Evolutionary conservation across 2,888 invertebrate species (phyloP).

Genomic region (Melinaea menophilus): DNA sequence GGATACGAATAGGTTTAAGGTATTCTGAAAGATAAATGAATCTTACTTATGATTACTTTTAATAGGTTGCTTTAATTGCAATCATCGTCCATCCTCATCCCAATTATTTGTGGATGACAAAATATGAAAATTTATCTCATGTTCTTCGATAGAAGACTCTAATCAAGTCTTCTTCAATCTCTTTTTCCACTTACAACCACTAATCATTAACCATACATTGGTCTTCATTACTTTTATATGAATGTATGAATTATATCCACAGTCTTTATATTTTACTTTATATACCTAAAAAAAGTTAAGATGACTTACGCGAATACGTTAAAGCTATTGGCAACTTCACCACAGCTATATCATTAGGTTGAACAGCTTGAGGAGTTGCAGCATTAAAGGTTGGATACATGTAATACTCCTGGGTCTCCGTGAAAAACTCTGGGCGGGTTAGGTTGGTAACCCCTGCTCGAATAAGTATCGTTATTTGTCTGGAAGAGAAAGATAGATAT

Average conservation of each 20-base stretch:
- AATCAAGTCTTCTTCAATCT: no score
- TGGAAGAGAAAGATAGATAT: slow-evolving; percentile 29
- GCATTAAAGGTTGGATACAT: slow-evolving; percentile 56
- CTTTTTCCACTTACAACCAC: no score
- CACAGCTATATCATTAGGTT: slow-evolving; percentile 58
- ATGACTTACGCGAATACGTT: slow-evolving; percentile 46
- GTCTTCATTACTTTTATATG: not conserved
- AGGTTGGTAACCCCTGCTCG: slow-evolving; percentile 54
- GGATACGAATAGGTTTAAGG: slow-evolving; percentile 52
- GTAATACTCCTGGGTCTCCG: slow-evolving; percentile 52
- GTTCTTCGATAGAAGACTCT: no score
- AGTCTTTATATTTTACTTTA: not conserved
- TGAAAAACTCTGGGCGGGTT: slow-evolving; percentile 46
- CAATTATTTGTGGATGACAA: not conserved
- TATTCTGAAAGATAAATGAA: slow-evolving; percentile 38
- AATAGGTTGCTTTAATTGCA: not conserved
- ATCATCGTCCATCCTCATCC: not conserved
- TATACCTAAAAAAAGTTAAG: not conserved
- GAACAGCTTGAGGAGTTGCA: slow-evolving; percentile 42
- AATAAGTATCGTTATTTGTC: slow-evolving; percentile 49
- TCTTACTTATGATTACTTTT: not conserved
- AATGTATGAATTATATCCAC: not conserved
- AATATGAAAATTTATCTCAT: no score
- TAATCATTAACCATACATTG: no score
- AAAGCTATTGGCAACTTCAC: slow-evolving; percentile 44